Evolutionary conservation across 2,797 vertebrate species (phyloP), one percentile per base, ranked within the genome.

Genomic region (Enteromius treurensis): DNA sequence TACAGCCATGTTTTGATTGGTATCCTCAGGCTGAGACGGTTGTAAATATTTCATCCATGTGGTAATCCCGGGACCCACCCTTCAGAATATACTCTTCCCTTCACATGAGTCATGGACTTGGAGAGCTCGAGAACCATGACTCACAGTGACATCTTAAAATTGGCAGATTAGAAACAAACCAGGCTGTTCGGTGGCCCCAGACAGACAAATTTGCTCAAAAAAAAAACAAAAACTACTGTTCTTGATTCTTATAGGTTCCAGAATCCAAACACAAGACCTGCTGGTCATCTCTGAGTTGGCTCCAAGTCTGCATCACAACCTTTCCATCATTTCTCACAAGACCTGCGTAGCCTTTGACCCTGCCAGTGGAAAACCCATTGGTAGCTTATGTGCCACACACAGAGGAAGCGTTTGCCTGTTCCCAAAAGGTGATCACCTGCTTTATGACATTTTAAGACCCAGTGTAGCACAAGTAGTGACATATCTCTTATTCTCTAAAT

Each of bases 31-130:
- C 77, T 84, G 87, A 82, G 89, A 89, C 88, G 91, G 88, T 89
- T 93, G 90, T 93, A 93, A 92, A 95, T 95, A 88, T 90, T 93
- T 94, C 84, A 85, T 90, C 89, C 73, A 83, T 93, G 80, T 74
- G 89, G 89, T 95, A 93, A 95, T 89, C 87, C 80, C 85, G 89
- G 90, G 93, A 91, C 91, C 93, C 94, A 92, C 95, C 95, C 94
- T 92, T 91, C 80, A 88, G 90, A 94, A 92, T 87, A 92, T 90
- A 90, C 89, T 87, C 87, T 85, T 92, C 85, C 34, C 64, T 60
- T 88, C 90, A 79, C 51, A 88, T 90, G 92, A 90, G 81, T 81
- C 74, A 80, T 84, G 64, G 83, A 84, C 37, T 75, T 68, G 60
- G 79, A 81, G 58, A 75, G 75, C 79, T 26, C 60, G 49, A 75